phyloP scores from a whole-genome alignment of 2,888 invertebrate genomes.

The Chrysopilus asiliformis region DNA sequence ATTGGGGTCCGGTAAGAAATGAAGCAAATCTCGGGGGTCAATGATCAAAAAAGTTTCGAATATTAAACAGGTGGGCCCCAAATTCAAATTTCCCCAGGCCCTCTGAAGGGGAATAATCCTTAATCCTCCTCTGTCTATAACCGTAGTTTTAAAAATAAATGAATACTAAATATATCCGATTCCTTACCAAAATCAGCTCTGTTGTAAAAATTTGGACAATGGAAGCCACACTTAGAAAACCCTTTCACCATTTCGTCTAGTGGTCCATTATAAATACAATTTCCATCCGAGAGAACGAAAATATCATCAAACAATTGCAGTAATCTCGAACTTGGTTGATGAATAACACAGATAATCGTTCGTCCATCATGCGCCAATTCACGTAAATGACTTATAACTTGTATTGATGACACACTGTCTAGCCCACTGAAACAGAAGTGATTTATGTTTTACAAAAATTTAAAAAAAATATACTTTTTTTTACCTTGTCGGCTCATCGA shows the following conservation, averaged over 20 bases:
- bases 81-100: too few species aligned
- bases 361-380: constrained; percentile 66
- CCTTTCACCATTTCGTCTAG: constrained; percentile 58
- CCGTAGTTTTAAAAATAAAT: too few species aligned
- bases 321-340: constrained; percentile 77
- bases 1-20: too few species aligned
- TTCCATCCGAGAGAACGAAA: constrained; percentile 64
- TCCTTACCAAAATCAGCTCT: constrained; percentile 71
- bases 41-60: too few species aligned
- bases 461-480: neutral
- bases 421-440: constrained; percentile 46
- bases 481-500: constrained; percentile 88
- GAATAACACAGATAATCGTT: constrained; percentile 76
- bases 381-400: constrained; percentile 64
- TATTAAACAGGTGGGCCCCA: too few species aligned
- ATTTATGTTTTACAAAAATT: neutral
- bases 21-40: too few species aligned
- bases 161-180: too few species aligned
- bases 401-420: constrained; percentile 68
- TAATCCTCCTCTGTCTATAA: too few species aligned
- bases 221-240: constrained; percentile 49
- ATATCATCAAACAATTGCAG: constrained; percentile 80
- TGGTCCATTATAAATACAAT: constrained; percentile 64
- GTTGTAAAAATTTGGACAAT: constrained; percentile 79
- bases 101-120: too few species aligned